Conservation (phyloP, 2,888 invertebrate species). For the Zhuqinia jingwanae region DNA sequence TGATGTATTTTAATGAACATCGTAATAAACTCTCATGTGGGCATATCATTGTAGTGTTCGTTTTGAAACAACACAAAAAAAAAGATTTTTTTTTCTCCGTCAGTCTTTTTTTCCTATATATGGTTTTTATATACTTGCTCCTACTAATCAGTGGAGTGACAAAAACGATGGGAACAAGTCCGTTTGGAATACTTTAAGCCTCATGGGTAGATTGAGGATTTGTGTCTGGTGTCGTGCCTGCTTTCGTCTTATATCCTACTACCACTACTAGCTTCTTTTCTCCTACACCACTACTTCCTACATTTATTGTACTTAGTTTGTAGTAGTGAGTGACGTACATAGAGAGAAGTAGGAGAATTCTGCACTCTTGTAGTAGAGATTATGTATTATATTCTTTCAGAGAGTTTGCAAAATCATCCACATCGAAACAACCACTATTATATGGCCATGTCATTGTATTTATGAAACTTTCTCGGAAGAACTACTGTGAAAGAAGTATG, state of each 20-base stretch:
- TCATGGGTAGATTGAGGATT: conserved; percentile 72
- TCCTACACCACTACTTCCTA: conserved; percentile 1
- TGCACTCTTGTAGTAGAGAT: no score
- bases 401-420: no score
- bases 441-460: no score
- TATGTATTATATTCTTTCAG: no score
- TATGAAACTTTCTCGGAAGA: no score
- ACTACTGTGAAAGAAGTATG: no score
- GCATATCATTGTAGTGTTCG: not conserved
- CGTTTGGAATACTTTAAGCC: conserved; percentile 71
- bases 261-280: not conserved
- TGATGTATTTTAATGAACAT: not conserved
- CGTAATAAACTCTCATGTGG: not conserved
- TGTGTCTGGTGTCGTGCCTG: conserved; percentile 58
- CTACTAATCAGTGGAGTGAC: conserved; percentile 46
- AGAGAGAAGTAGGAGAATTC: not conserved
- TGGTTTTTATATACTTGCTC: not conserved
- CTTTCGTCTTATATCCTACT: conserved; percentile 25
- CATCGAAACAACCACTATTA: no score
- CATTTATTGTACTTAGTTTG: not conserved
- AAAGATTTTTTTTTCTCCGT: not conserved
- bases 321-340: not conserved
- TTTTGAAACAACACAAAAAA: not conserved
- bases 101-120: not conserved
- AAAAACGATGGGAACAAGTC: conserved; percentile 65